Evolutionary conservation across 2,888 invertebrate genomes (phyloP), one percentile per base, ranked within the genome.

Genomic region (Xylocampa areola): DNA sequence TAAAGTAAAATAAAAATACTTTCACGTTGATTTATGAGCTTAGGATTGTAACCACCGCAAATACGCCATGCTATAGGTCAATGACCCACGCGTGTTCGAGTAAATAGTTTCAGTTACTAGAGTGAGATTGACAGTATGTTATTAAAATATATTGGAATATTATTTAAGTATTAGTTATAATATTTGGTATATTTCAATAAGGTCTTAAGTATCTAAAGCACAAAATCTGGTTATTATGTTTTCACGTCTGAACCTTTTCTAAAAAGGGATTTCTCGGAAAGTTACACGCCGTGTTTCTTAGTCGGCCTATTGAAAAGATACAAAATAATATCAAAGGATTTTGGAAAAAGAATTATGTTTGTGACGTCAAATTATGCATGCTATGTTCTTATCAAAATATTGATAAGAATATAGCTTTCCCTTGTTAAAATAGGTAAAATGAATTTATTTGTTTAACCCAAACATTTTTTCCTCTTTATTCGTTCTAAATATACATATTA

Each of bases 1-100:
- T 39, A 41, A 45, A 50, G 40, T 52, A 52, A 65, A 74, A 62
- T 65, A 71, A 63, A 75, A 65, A 71, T 73, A 76, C 69, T 64
- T 67, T 57, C 63, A 54, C 67, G 61, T 65, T 75, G 76, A 75
- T 76, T 76, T 76, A 75, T 71, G 62, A 50, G 45, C 43, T 55
- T 44, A 63, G 67, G 47, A 59, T 53, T 57, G 52, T 41, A 61
- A 23, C 48, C 35, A 65, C 74, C 74, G 71, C 74, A 68, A 75
- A 75, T 74, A 76, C 59, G 58, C 64, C 47, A 68, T 59, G 68
- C 58, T 66, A 57, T 17, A 45, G 71, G 76, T 76, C 71, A 67
- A 59, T 33, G 74, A 73, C 62, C 75, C 65, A 27, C 47, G 65
- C 71, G 71, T 62, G 68, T 55, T 17, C 53, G 48, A 59, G 69